Evolutionary conservation across 2,888 invertebrate species (phyloP).

Genomic region (Nemotelus pantherinus): DNA sequence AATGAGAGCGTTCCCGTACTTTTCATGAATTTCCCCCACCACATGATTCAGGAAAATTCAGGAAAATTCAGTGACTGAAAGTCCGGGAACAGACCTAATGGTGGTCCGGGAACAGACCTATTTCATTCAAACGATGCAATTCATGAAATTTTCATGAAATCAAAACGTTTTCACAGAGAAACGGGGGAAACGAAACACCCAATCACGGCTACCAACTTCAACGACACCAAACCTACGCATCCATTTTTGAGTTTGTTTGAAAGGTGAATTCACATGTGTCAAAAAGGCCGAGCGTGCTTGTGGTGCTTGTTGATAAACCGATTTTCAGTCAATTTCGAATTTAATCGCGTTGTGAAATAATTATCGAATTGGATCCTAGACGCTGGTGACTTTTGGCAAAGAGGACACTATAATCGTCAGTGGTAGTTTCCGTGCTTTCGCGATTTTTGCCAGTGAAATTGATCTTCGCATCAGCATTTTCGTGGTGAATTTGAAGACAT

Average conservation of each 20-base stretch:
- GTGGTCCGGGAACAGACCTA: no score
- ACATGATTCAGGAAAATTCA: no score
- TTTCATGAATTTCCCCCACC: no score
- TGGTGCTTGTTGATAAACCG: constrained; percentile 46
- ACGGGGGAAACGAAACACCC: background rate
- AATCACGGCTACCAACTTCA: constrained; percentile 8
- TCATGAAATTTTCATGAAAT: no score
- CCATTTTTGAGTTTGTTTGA: constrained; percentile 33
- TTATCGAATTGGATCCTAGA: background rate
- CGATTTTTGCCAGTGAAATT: constrained; percentile 20
- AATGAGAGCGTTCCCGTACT: no score
- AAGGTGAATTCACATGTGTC: constrained; percentile 44
- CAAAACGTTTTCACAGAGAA: background rate
- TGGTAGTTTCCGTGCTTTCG: background rate
- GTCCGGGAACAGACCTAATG: no score
- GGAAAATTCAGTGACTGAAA: no score
- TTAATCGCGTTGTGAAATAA: background rate
- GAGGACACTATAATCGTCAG: constrained; percentile 1
- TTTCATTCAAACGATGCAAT: no score
- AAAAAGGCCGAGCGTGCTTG: constrained; percentile 48
- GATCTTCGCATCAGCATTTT: constrained; percentile 48
- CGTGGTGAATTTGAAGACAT: constrained; percentile 39
- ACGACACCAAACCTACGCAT: constrained; percentile 10
- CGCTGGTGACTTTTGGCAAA: background rate
- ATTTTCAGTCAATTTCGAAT: constrained; percentile 17